phyloP scores from a whole-genome alignment of 2,888 invertebrate species.

The Apocheima hispidaria region DNA sequence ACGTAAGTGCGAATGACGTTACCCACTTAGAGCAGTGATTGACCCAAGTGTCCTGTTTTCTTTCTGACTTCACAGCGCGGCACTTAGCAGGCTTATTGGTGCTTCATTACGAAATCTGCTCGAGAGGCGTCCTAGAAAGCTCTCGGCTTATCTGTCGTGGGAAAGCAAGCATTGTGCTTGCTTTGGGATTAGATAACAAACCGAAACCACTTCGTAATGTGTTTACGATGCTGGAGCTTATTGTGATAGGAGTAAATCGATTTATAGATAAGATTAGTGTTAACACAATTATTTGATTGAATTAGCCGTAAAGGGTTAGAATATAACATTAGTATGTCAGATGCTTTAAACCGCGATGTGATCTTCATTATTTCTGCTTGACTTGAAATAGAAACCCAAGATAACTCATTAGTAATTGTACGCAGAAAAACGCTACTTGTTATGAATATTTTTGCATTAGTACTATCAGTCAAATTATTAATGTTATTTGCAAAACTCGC shows the following conservation, averaged over 20 bases:
- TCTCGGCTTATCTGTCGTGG: slow-evolving; percentile 65
- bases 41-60: slow-evolving; percentile 18
- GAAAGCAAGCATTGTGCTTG: slow-evolving; percentile 57
- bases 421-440: too few species aligned
- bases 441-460: too few species aligned
- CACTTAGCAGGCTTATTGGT: slow-evolving; percentile 32
- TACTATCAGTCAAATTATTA: too few species aligned
- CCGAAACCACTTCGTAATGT: slow-evolving; percentile 32
- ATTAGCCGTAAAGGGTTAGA: neutral
- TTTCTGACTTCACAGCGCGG: slow-evolving; percentile 25
- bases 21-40: slow-evolving; percentile 1
- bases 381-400: too few species aligned
- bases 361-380: too few species aligned
- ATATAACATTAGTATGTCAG: neutral
- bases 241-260: slow-evolving; percentile 34
- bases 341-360: too few species aligned
- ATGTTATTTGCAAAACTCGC: too few species aligned
- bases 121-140: slow-evolving; percentile 49
- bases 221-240: slow-evolving; percentile 34
- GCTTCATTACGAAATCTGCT: slow-evolving; percentile 54
- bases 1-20: slow-evolving; percentile 9
- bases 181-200: slow-evolving; percentile 60
- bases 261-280: slow-evolving; percentile 21
- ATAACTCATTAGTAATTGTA: too few species aligned
- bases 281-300: slow-evolving; percentile 15